A percentile compares a stretch with the other conserved stretches of the same genome.
Conservation (phyloP, 2,797 vertebrate genomes). For the Nasua narica region DNA sequence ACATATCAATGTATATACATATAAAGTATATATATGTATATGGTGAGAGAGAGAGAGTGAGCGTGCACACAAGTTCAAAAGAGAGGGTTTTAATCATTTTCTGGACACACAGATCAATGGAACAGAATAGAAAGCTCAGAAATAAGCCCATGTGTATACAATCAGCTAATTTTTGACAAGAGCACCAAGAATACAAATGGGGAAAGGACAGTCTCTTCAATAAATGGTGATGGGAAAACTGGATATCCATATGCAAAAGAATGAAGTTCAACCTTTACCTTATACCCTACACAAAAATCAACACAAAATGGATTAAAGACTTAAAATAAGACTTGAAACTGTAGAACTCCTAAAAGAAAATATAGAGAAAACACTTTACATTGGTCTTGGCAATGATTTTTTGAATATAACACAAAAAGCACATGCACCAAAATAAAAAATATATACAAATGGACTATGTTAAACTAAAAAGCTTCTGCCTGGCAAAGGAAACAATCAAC, state of each 20-base stretch:
- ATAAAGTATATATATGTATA: background rate
- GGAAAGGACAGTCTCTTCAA: background rate
- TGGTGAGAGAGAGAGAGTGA: background rate
- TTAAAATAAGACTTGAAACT: background rate
- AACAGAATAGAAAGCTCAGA: background rate
- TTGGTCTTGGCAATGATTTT: background rate
- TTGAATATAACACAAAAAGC: background rate
- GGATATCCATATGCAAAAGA: background rate
- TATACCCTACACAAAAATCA: background rate
- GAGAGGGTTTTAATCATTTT: background rate
- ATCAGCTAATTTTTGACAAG: background rate
- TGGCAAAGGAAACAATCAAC: background rate
- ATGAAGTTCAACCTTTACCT: background rate
- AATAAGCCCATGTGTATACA: background rate
- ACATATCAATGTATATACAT: background rate
- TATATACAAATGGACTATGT: background rate
- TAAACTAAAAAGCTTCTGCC: background rate
- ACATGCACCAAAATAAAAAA: background rate
- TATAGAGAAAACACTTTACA: background rate
- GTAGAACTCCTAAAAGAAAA: background rate
- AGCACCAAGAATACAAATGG: background rate
- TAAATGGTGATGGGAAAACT: background rate
- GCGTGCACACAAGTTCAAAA: background rate
- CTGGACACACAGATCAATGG: background rate
- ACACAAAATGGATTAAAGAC: background rate